Base-by-base conservation (phyloP, 1,140 invertebrate genomes). In the Temnothorax longispinosus region DNA sequence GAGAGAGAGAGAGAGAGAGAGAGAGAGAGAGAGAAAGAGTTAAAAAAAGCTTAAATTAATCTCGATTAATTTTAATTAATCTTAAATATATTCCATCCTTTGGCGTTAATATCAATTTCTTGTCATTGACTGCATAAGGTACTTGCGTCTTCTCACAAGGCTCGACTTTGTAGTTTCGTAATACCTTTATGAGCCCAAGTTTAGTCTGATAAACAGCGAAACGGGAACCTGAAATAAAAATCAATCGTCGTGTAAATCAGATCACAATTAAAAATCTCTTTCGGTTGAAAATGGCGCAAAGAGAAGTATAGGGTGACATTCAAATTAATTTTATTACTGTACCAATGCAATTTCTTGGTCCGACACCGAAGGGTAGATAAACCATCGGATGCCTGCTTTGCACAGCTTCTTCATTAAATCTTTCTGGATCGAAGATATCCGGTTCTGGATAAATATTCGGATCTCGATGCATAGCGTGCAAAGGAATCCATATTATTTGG, bases 261-360 rank as follows among this genome's bases (percentile, higher is more conserved):
- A 72, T 13, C 4, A n/a, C 2, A 3, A 56, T 13, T 60, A 13
- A n/a, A n/a, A n/a, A n/a, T n/a, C n/a, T n/a, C n/a, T n/a, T n/a
- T n/a, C n/a, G n/a, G n/a, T n/a, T n/a, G n/a, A n/a, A n/a, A n/a
- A n/a, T n/a, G n/a, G n/a, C n/a, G n/a, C n/a, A 32, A 60, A 52
- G 41, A 38, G 52, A 52, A 38, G n/a, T 15, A 0, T 5, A 56
- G 11, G 3, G 32, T 32, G 38, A 27, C 58, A 75, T 44, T 62
- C 8, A 78, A 7, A 60, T 74, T 80, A n/a, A 11, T 75, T 91
- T 94, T 0, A 35, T 27, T 27, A 27, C 27, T 62, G 0, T 95
- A 96, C 97, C 97, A 85, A 97, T 97, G 92, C 97, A 98, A 94
- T 97, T 97, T 72, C 97, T 96, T 0, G 96, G 96, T 2, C 97